These are phyloP conservation scores for Acleris literana DNA, from an alignment of 2,888 invertebrate species.

Conservation along the genomic window DNA sequence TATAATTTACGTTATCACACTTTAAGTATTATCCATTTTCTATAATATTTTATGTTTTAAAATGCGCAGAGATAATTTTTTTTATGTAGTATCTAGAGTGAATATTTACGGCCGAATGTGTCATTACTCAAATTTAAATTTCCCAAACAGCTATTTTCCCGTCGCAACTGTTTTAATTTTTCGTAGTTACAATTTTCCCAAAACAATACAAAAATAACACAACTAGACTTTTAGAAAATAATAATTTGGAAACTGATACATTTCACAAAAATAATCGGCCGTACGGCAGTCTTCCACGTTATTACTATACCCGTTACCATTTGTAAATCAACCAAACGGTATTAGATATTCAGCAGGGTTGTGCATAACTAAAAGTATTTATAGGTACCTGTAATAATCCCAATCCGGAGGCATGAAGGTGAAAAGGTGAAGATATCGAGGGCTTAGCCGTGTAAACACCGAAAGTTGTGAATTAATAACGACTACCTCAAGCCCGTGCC, in stretches of 20 bases:
- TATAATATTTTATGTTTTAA: no score
- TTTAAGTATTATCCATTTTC: no score
- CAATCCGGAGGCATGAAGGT: slow-evolving; percentile 44
- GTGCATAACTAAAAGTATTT: slow-evolving; percentile 29
- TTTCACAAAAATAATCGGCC: background rate
- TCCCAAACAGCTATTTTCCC: no score
- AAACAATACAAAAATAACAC: no score
- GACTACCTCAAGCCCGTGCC: slow-evolving; percentile 59
- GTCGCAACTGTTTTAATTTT: no score
- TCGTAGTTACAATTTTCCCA: no score
- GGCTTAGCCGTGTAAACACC: slow-evolving; percentile 58
- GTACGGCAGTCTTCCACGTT: background rate
- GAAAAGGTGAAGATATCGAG: slow-evolving; percentile 60
- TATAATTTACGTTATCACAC: no score
- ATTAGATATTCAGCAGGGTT: slow-evolving; percentile 10
- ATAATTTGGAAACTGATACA: background rate
- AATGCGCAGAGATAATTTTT: no score
- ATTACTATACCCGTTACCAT: background rate
- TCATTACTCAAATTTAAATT: no score
- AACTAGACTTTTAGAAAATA: no score
- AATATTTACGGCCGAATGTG: no score
- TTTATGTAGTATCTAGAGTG: no score
- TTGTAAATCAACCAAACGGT: background rate
- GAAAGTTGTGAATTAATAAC: slow-evolving; percentile 74
- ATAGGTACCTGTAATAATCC: slow-evolving; percentile 31